Evolutionary conservation across 2,888 invertebrate species (phyloP), one percentile per base, ranked within the genome.

Genomic region (Campaea margaritaria): DNA sequence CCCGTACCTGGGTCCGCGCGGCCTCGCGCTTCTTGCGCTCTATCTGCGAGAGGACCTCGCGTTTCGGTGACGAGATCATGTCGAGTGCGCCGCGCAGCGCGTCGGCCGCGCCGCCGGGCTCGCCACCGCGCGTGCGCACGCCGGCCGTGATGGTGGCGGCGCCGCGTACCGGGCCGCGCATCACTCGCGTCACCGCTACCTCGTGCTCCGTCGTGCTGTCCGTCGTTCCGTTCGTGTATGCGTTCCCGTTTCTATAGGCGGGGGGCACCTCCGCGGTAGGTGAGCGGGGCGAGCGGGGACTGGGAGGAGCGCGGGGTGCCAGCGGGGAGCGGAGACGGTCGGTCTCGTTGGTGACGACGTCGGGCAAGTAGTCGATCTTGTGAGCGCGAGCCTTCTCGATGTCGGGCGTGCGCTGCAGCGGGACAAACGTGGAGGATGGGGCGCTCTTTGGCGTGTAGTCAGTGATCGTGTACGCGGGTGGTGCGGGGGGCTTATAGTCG

Each of bases 161-260:
- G 75, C 96, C 96, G 59, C 94, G 93, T 60, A 95, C 94, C 0
- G 96, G 96, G 0, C 95, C 96, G 49, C 94, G 92, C 96, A 96
- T 96, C n/a, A 96, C 96, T 75, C 94, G 95, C 48, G 93, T 93
- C 62, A 94, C 94, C 21, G 95, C 94, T 62, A 95, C 94, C 58
- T 92, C 92, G 76, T 95, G 95, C 78, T 94, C 94, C 13, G 93
- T 93, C 42, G 69, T 12, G 9, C 34, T 38, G 38, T 93, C 81
- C 62, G n/a, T 86, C 86, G 55, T 88, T 21, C 87, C 86, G 43
- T 70, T 53, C 74, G 70, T 13, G 67, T 31, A 57, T 14, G 63
- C 63, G 45, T 77, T 72, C 1, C 86, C 85, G 58, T 84, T 83
- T 41, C 75, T 81, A 36, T 73, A 71, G 13, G 71, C 62, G 27